Conservation (phyloP, 2,797 vertebrate species). For the Acridotheres tristis region DNA sequence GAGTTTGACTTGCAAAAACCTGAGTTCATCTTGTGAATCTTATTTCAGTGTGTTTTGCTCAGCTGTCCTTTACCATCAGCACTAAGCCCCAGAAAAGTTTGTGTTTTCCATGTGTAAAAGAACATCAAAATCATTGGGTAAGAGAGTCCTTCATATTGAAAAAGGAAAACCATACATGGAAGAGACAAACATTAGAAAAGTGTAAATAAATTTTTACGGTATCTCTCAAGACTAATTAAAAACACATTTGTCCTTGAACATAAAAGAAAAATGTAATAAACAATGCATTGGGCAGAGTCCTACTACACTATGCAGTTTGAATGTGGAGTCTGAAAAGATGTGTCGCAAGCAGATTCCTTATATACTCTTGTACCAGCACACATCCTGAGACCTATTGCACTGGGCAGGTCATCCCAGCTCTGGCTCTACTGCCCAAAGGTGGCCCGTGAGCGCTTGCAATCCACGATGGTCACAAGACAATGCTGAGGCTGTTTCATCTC, state of each 20-base stretch:
- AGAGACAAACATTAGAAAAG: neutral
- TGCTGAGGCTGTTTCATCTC: neutral
- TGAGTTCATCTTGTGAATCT: neutral
- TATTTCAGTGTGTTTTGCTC: neutral
- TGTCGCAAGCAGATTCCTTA: neutral
- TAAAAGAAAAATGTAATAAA: neutral
- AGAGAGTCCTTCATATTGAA: neutral
- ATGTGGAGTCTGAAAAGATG: neutral
- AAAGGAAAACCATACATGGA: neutral
- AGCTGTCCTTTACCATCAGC: neutral
- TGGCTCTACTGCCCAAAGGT: neutral
- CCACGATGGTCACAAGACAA: neutral
- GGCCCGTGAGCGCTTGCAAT: neutral
- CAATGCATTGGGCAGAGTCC: neutral
- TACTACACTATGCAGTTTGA: rapidly evolving
- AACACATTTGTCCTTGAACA: neutral
- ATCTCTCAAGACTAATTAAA: neutral
- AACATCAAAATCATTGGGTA: neutral
- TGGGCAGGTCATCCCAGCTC: neutral
- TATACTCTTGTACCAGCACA: neutral
- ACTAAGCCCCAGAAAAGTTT: neutral
- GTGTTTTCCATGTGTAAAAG: neutral
- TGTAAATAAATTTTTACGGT: neutral
- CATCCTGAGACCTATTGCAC: rapidly evolving
- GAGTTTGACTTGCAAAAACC: neutral